Base-by-base conservation (phyloP, 2,888 invertebrate genomes). In the Chrysina gloriosa region DNA sequence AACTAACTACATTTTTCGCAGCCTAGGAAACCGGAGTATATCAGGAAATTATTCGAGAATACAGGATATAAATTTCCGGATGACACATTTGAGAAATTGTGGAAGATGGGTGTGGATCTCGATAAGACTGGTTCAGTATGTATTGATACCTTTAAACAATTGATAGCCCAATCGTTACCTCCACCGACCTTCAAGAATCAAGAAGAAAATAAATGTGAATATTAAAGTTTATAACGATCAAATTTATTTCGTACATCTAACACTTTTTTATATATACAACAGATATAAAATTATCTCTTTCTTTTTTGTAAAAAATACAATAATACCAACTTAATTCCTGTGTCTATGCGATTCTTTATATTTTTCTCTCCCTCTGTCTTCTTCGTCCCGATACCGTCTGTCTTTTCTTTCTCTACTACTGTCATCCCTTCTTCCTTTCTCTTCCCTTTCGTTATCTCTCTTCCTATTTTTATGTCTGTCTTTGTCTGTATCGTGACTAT, bases 111-210 rank as follows among this genome's bases (percentile, higher is more conserved):
- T 1, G 78, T 83, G 70, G 82, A 85, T 71, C 75, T 78, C 64
- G 87, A 88, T 76, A 83, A 85, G 31, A 80, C 84, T 71, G 86
- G 85, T 2, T 81, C 81, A 78, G 88, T 88, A 25, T 87, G 87
- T 73, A 85, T 83, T 42, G 86, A 88, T 77, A 87, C 88, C 4
- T 88, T 87, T 67, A 79, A 80, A 54, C 73, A 76, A 16, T 61
- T 83, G 56, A 25, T 83, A 31, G 74, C 79, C 39, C 69, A 74
- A 23, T 69, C 77, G 5, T 68, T 76, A 27, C 76, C 77, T 3
- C 71, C 75, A 3, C 71, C 72, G 3, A 71, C 69, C 95, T 23
- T 95, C 94, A 27, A 93, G 93, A 80, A 92, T 92, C 79, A 92
- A 92, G 82, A 90, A 89, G 74, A 89, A 89, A 77, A 88, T 85